phyloP scores from a whole-genome alignment of 2,113 vertebrate genomes.

The Podiceps cristatus region DNA sequence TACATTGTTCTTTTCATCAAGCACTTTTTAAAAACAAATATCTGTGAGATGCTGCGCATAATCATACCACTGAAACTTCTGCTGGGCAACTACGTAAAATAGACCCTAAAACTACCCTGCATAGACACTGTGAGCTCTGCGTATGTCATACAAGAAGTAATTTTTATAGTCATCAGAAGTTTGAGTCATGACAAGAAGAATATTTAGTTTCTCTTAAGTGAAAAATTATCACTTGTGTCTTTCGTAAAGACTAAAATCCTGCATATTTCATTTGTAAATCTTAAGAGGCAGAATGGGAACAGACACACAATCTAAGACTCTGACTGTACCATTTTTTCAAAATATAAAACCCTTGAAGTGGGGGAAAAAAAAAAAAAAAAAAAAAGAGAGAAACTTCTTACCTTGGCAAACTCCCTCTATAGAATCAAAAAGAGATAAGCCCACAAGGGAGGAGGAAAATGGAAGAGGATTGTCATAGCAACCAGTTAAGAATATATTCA shows the following conservation, averaged over 20 bases:
- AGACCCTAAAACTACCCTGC: background rate
- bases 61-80: background rate
- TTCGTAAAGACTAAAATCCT: background rate
- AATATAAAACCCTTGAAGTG: slow-evolving; percentile 35
- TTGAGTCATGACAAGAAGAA: background rate
- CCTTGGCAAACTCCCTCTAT: slow-evolving; percentile 49
- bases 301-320: slow-evolving; percentile 26
- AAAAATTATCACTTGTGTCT: background rate
- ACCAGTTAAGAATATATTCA: slow-evolving; percentile 67
- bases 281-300: slow-evolving; percentile 46
- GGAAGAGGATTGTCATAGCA: slow-evolving; percentile 73
- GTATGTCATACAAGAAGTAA: background rate
- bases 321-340: slow-evolving; percentile 2
- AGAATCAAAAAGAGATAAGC: slow-evolving; percentile 65
- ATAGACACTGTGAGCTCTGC: background rate
- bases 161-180: background rate
- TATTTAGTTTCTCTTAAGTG: background rate
- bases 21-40: background rate
- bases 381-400: slow-evolving; percentile 52
- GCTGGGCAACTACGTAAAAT: background rate
- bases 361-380: slow-evolving; percentile 8
- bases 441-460: slow-evolving; percentile 11
- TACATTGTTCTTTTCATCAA: background rate
- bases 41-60: background rate
- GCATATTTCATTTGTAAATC: background rate